Evolutionary conservation across 2,888 invertebrate genomes (phyloP), one percentile per base, ranked within the genome.

Genomic region (Mimumesa dahlbomi): DNA sequence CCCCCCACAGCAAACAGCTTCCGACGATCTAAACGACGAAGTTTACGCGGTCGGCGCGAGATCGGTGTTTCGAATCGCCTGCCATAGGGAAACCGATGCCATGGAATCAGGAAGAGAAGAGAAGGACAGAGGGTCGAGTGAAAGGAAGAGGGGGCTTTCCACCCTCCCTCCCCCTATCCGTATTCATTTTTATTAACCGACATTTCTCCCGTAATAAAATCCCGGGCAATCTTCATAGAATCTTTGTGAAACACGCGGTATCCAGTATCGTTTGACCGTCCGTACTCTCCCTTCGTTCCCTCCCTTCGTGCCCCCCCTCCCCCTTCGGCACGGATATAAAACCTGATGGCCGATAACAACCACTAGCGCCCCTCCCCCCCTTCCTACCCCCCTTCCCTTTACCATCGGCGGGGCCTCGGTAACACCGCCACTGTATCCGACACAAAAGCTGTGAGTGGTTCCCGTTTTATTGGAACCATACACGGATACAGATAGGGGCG

Each of bases 281-380:
- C 81, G 73, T 29, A 57, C 63, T 50, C 50, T 74, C 73, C 46
- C 19, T 16, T 46, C 36, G 45, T 38, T 50, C 36, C 16, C 46
- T 66, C 58, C 45, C 38, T 25, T 42, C 36, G 70, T 59, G 67
- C 43, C 38, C 43, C 34, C 40, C 53, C 54, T 50, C 16, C 57
- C 75, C 54, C 70, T 49, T 62, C 62, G 77, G 83, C 78, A 77
- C 79, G 85, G 87, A 87, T 87, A 89, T 89, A 89, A 89, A 89
- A 89, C 89, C 88, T 87, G 89, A 89, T 89, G 88, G 88, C 89
- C 89, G 89, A 89, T 89, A 89, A 89, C 88, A 89, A 89, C 89
- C 88, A 87, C 88, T 88, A 86, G 87, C 84, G 75, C 82, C 77
- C 81, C 80, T 56, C 72, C 75, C 63, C 50, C 49, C 67, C 49